phyloP scores from a whole-genome alignment of 2,797 vertebrate genomes.

The Philypnodon macrostomus region DNA sequence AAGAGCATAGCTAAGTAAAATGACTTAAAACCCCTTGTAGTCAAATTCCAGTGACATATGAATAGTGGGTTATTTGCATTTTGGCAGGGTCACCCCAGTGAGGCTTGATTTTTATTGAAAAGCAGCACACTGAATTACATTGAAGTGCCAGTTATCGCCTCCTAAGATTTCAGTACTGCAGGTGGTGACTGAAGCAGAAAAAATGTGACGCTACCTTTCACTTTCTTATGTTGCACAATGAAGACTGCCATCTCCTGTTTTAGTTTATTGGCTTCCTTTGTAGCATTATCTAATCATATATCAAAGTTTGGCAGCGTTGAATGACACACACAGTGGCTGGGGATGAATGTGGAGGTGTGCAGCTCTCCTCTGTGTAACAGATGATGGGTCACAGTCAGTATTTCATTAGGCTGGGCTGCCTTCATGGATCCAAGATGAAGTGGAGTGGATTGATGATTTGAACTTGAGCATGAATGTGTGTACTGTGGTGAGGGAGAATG shows the following conservation, averaged over 20 bases:
- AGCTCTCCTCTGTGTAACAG: conserved; percentile 17
- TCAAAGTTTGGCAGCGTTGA: conserved; percentile 21
- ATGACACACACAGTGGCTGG: neutral
- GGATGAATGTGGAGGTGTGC: conserved; percentile 26
- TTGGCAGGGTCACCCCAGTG: conserved; percentile 45
- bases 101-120: conserved; percentile 40
- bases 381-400: conserved; percentile 23
- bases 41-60: conserved; percentile 51
- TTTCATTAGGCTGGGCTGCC: conserved; percentile 18
- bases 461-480: conserved; percentile 5
- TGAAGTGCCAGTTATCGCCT: conserved; percentile 48
- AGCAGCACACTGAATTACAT: conserved; percentile 37
- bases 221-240: conserved; percentile 1
- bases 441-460: conserved; percentile 6
- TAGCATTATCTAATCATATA: conserved; percentile 16
- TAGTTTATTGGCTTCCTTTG: conserved; percentile 12
- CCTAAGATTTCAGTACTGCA: conserved; percentile 23
- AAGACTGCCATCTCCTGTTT: conserved; percentile 2
- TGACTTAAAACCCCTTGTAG: conserved; percentile 44
- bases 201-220: conserved; percentile 2
- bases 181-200: conserved; percentile 23
- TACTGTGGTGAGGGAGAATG: conserved; percentile 4
- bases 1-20: conserved; percentile 46
- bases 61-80: conserved; percentile 59
- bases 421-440: conserved; percentile 23